Base-by-base conservation (phyloP, 2,797 vertebrate species). In the Phrynocephalus forsythii region DNA sequence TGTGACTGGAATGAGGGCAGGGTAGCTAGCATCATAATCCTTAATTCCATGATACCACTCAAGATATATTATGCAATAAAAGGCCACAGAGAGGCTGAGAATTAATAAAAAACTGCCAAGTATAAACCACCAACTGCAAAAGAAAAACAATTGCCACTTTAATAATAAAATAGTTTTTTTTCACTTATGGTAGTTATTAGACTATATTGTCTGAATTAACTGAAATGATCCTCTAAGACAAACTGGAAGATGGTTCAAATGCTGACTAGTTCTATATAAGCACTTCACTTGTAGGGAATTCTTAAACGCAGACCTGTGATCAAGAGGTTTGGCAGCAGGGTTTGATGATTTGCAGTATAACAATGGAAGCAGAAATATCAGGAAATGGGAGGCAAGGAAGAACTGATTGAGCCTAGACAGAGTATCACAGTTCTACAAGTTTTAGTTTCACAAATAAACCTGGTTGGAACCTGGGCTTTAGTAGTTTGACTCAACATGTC, bases 101-200 rank as follows among this genome's bases (percentile, higher is more conserved):
- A 92, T 93, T 88, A 99, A 90, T 33, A 99, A 96, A 72, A 95
- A 91, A 44, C 97, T 78, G 0, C 98, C 98, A 28, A 96, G 93
- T 30, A 95, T 94, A 93, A 99, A 98, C 98, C 98, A 99, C 96
- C 97, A 97, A 33, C 99, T 99, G 96, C 0, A 26, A 91, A 26
- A 87, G 30, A 44, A 67, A 81, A 87, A 88, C 85, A 92, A 85
- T 26, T 0, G 24, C 0, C 1, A 50, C 5, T 81, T 86, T 85
- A 18, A 26, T 38, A 50, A 52, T n/a, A 30, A 89, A 3, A 22
- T 0, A 30, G 66, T 75, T 5, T 87, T 82, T 82, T 6, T 16
- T 50, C 24, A 44, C 28, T 75, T 15, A 73, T 67, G 75, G 38
- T 6, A 13, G 8, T 26, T 85, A 88, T 50, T 66, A 60, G 16